These are phyloP conservation scores for Axis porcinus DNA, from an alignment of 2,113 vertebrate species.

Conservation along the genomic window DNA sequence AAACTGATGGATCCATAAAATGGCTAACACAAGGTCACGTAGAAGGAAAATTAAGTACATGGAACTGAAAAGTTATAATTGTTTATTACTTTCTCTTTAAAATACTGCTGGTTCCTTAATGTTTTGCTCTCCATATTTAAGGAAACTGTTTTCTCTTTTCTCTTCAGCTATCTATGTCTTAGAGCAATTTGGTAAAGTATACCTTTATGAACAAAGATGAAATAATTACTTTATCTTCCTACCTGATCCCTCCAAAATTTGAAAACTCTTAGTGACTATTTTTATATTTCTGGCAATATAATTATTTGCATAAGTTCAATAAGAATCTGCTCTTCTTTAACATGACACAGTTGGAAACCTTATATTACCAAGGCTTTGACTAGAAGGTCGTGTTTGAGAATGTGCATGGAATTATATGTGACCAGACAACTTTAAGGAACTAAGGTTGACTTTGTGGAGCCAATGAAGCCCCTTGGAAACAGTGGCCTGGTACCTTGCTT, in stretches of 20 bases:
- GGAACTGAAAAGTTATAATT: not conserved
- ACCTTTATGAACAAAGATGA: not conserved
- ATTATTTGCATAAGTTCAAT: not conserved
- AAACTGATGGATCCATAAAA: not conserved
- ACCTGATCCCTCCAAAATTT: not conserved
- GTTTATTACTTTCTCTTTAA: not conserved
- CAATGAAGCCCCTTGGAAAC: not conserved
- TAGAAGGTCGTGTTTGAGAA: not conserved
- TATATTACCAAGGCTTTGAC: not conserved
- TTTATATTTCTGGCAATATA: not conserved
- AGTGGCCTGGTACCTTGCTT: not conserved
- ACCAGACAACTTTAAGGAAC: not conserved
- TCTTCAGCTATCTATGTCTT: not conserved
- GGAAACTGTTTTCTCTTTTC: not conserved
- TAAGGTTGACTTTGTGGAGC: not conserved
- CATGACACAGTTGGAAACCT: not conserved
- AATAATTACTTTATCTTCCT: not conserved
- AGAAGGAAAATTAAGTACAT: not conserved
- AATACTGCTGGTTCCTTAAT: not conserved
- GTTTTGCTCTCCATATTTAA: not conserved
- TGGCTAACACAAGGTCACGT: not conserved
- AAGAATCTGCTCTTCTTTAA: not conserved
- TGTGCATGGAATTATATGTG: not conserved
- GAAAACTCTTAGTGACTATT: not conserved
- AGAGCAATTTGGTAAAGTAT: not conserved